A percentile compares a stretch with the other conserved stretches of the same genome.
These are phyloP conservation scores for Glaucopsyche alexis DNA, from an alignment of 2,888 invertebrate species.

Conservation along the genomic window DNA sequence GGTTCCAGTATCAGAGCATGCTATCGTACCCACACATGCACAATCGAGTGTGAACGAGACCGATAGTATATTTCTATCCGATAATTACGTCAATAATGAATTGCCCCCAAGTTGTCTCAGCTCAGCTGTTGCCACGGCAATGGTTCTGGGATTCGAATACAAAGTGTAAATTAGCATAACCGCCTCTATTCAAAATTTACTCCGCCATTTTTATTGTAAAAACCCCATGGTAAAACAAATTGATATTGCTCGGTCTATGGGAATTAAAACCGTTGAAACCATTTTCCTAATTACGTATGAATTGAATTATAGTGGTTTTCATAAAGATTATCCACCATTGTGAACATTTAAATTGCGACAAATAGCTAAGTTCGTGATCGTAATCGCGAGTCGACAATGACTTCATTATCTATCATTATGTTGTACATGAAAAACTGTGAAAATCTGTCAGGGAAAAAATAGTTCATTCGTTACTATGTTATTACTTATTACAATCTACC, in stretches of 20 bases:
- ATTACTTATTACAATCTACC: no score
- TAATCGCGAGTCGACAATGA: neutral
- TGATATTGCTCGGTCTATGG: neutral
- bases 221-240: neutral
- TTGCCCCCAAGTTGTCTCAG: neutral
- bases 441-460: neutral
- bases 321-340: slow-evolving; percentile 7
- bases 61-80: no score
- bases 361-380: slow-evolving; percentile 4
- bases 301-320: slow-evolving; percentile 12
- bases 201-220: neutral
- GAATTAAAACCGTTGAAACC: neutral
- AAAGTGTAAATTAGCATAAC: neutral
- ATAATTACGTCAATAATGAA: neutral
- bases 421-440: neutral
- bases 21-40: no score
- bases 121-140: neutral
- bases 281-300: neutral
- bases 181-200: neutral
- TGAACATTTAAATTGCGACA: neutral
- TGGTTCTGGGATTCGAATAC: neutral
- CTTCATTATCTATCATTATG: slow-evolving; percentile 15
- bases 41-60: no score
- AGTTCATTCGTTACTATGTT: neutral
- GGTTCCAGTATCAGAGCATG: no score